Evolutionary conservation across 2,797 vertebrate species (phyloP).

Genomic region (Lemur catta): DNA sequence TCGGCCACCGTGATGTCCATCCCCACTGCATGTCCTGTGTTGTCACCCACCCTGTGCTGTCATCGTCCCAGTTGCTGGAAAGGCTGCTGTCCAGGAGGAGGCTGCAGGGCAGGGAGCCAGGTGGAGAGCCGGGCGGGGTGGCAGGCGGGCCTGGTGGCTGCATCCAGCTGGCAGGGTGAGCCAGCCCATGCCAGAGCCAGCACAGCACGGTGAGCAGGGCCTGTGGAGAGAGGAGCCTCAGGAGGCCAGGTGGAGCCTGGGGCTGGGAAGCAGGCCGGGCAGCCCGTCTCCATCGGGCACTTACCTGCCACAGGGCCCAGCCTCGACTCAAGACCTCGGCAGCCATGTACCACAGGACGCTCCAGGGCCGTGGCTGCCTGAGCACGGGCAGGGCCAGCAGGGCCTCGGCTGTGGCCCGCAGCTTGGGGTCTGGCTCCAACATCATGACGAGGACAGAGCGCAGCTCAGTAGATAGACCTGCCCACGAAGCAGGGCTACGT

Average conservation of each 20-base stretch:
- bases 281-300: background rate
- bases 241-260: background rate
- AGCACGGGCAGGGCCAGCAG: conserved; percentile 81
- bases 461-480: conserved; percentile 89
- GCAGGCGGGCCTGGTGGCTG: conserved; percentile 74
- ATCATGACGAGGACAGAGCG: conserved; percentile 88
- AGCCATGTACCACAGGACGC: conserved; percentile 78
- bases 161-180: conserved; percentile 78
- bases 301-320: conserved; percentile 77
- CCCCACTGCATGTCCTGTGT: fast-evolving
- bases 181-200: conserved; percentile 75
- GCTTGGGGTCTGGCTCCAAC: conserved; percentile 87
- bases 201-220: conserved; percentile 71
- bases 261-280: background rate
- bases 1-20: background rate
- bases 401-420: conserved; percentile 86
- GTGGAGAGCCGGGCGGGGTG: conserved; percentile 88
- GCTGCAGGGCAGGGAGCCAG: conserved; percentile 82
- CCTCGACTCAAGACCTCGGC: conserved; percentile 60
- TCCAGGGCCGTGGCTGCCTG: conserved; percentile 72
- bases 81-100: conserved; percentile 80
- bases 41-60: conserved; percentile 69
- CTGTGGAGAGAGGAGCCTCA: background rate
- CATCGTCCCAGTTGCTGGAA: conserved; percentile 82
- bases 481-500: background rate